A percentile compares a stretch with the other conserved stretches of the same genome.
These are phyloP conservation scores for Leptura quadrifasciata DNA, from an alignment of 2,888 invertebrate species.

Conservation along the genomic window DNA sequence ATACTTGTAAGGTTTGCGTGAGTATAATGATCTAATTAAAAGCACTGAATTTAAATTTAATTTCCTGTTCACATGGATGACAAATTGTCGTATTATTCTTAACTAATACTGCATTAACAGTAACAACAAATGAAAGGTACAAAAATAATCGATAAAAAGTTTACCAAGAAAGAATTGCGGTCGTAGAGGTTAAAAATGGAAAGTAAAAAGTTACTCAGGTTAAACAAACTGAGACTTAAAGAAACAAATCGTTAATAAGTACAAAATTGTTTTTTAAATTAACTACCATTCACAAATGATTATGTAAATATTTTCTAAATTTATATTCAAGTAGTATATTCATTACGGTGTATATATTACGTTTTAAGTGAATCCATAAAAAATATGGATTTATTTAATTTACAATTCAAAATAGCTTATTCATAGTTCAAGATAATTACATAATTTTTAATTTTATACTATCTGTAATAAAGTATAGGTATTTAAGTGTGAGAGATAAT, in stretches of 20 bases:
- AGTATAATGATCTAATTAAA: too few species aligned
- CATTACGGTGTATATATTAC: background rate
- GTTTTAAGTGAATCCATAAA: background rate
- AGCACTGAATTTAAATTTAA: too few species aligned
- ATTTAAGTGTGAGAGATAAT: too few species aligned
- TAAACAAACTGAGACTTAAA: background rate
- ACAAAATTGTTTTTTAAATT: background rate
- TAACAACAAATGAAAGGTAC: background rate
- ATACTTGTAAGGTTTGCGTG: too few species aligned
- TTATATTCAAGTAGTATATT: background rate
- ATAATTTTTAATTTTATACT: background rate
- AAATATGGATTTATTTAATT: conserved; percentile 1
- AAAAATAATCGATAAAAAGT: background rate
- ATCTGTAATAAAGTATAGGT: background rate
- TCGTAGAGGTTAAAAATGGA: background rate
- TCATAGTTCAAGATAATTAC: background rate
- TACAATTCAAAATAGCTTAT: conserved; percentile 1
- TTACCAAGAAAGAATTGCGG: background rate
- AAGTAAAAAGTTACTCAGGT: background rate
- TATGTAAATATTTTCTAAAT: conserved; percentile 7
- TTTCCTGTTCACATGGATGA: too few species aligned
- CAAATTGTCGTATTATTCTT: too few species aligned
- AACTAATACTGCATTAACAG: too few species aligned
- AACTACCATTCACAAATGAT: background rate
- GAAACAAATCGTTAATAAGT: background rate